phyloP scores from a whole-genome alignment of 2,888 invertebrate species.

The Watsonalla cultraria region DNA sequence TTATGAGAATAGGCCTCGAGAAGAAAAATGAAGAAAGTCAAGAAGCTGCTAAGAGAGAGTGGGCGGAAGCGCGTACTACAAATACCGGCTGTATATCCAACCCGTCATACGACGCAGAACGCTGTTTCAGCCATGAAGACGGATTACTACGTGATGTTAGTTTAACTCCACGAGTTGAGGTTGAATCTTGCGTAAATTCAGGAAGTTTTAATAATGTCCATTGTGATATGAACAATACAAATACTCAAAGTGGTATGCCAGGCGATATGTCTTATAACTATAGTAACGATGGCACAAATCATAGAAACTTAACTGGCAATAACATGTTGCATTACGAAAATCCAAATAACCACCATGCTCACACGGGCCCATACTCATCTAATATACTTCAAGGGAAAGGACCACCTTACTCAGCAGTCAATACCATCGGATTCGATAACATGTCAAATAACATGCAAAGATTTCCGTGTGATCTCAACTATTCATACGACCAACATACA shows the following conservation, averaged over 20 bases:
- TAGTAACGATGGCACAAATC: constrained; percentile 67
- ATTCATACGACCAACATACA: constrained; percentile 56
- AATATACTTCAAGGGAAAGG: constrained; percentile 67
- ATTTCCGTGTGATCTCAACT: constrained; percentile 70
- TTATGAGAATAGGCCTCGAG: constrained; percentile 94
- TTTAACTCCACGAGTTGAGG: constrained; percentile 77
- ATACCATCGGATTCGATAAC: constrained; percentile 50
- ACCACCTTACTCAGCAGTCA: constrained; percentile 48
- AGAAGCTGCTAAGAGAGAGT: constrained; percentile 66
- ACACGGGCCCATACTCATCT: constrained; percentile 65
- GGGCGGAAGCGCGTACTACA: constrained; percentile 61
- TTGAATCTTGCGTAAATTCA: constrained; percentile 81
- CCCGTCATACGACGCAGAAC: constrained; percentile 57
- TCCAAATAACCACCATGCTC: constrained; percentile 57
- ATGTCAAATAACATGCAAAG: constrained; percentile 59
- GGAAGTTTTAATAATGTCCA: constrained; percentile 84
- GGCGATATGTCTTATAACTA: constrained; percentile 46
- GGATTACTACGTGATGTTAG: constrained; percentile 74
- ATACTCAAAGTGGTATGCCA: constrained; percentile 32
- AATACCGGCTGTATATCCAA: constrained; percentile 47
- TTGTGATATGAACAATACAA: constrained; percentile 73
- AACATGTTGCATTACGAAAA: constrained; percentile 59
- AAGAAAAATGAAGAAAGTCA: constrained; percentile 85
- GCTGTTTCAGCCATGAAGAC: constrained; percentile 56
- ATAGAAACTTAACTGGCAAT: constrained; percentile 53